These are phyloP conservation scores for Hydrolagus colliei DNA, from an alignment of 2,797 vertebrate genomes.

Conservation along the genomic window DNA sequence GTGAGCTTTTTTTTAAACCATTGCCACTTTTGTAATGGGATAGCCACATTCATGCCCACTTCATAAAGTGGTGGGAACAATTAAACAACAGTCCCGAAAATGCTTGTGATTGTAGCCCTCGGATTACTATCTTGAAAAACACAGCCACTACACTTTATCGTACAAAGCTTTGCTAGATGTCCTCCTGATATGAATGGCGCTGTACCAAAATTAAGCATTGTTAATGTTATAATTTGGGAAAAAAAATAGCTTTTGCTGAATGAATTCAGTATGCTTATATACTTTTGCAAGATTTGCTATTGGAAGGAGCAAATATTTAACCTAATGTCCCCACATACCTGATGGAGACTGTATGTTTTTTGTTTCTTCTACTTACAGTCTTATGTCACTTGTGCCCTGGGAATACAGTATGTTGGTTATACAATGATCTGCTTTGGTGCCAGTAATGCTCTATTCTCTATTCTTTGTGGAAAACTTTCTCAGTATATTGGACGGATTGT, in stretches of 20 bases:
- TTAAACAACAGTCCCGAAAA: no score
- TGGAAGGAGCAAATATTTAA: background rate
- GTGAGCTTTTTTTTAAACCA: no score
- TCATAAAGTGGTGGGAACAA: no score
- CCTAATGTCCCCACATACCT: background rate
- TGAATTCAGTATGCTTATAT: background rate
- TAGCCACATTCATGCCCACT: no score
- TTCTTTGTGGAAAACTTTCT: slow-evolving; percentile 71
- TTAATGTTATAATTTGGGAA: no score
- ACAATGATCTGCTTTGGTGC: slow-evolving; percentile 88
- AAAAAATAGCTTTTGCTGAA: background rate
- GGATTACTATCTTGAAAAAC: no score
- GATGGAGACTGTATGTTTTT: background rate
- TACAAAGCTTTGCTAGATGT: no score
- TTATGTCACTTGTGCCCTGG: slow-evolving; percentile 80
- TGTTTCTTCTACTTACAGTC: slow-evolving; percentile 54
- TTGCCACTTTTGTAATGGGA: no score
- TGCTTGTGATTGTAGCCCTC: no score
- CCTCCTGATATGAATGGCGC: no score
- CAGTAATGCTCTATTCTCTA: slow-evolving; percentile 68
- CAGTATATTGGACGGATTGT: slow-evolving; percentile 63
- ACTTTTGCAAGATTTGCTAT: background rate
- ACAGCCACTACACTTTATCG: no score
- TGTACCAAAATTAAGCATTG: no score
- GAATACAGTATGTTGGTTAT: slow-evolving; percentile 79